Evolutionary conservation across 1,140 invertebrate genomes (phyloP).

Genomic region (Euura saliciscinereae): DNA sequence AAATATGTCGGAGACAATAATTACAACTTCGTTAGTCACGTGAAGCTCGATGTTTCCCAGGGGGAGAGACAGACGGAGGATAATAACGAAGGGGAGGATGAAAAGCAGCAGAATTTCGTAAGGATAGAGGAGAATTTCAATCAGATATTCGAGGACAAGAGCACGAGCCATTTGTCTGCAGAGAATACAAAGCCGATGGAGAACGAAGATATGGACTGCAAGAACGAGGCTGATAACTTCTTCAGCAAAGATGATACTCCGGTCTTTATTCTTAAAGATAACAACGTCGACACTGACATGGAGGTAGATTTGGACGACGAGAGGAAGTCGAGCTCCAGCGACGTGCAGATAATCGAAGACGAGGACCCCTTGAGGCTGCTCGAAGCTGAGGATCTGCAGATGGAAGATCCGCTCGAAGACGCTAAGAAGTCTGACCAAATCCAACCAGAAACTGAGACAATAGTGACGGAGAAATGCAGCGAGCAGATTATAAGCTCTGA

Average conservation of each 20-base stretch:
- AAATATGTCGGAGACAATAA: constrained; percentile 67
- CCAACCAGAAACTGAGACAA: constrained; percentile 19
- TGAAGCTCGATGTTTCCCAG: constrained; percentile 31
- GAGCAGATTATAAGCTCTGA: constrained; percentile 24
- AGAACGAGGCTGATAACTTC: constrained; percentile 9
- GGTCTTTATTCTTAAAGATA: constrained; percentile 18
- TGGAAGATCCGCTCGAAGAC: constrained; percentile 27
- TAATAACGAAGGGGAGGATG: constrained; percentile 34
- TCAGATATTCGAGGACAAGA: not conserved
- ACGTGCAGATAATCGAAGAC: constrained; percentile 51
- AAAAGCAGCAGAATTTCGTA: constrained; percentile 52
- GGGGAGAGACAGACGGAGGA: constrained; percentile 12
- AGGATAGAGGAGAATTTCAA: constrained; percentile 45
- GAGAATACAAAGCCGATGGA: not conserved
- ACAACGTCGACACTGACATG: constrained; percentile 29
- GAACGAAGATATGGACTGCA: not conserved
- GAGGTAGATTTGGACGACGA: constrained; percentile 47
- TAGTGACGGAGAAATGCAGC: constrained; percentile 11
- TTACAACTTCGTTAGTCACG: constrained; percentile 51
- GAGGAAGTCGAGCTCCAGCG: constrained; percentile 46
- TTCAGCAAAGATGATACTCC: constrained; percentile 37
- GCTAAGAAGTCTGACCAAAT: not conserved
- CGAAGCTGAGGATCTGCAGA: constrained; percentile 32
- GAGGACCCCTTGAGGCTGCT: constrained; percentile 43
- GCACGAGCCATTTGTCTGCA: not conserved